Percentiles rank a stretch among this genome's conserved stretches.
Evolutionary conservation across 2,888 invertebrate genomes (phyloP).

Genomic region (Glaucopsyche alexis): DNA sequence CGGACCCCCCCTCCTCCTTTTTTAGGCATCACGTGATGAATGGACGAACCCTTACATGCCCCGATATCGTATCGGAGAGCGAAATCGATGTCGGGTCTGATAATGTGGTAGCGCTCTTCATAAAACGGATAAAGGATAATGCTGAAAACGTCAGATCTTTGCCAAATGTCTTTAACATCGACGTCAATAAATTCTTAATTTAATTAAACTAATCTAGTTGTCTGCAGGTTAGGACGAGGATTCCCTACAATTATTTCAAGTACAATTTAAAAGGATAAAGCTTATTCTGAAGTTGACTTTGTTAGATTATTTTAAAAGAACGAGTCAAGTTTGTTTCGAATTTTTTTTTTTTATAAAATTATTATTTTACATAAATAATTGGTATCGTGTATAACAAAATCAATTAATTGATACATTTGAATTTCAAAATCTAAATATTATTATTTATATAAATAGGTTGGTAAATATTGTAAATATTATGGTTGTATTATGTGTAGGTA

Average conservation of each 20-base stretch:
- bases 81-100: neutral
- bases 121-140: conserved; percentile 15
- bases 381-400: no score
- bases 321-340: neutral
- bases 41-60: no score
- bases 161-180: conserved; percentile 54
- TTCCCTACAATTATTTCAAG: conserved; percentile 15
- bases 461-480: no score
- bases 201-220: conserved; percentile 56
- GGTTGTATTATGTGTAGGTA: no score
- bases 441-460: no score
- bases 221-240: conserved; percentile 7
- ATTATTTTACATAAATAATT: no score
- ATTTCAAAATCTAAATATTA: no score
- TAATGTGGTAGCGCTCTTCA: neutral
- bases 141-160: conserved; percentile 41
- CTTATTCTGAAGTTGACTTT: neutral
- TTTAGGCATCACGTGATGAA: no score
- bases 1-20: no score
- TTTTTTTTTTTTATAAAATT: neutral
- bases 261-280: neutral
- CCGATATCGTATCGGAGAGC: neutral
- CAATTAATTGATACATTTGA: no score
- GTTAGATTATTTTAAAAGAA: neutral
- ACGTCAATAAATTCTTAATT: conserved; percentile 64